These are phyloP conservation scores for Calyptommatus sinebrachiatus DNA, from an alignment of 2,113 vertebrate genomes.

Conservation along the genomic window DNA sequence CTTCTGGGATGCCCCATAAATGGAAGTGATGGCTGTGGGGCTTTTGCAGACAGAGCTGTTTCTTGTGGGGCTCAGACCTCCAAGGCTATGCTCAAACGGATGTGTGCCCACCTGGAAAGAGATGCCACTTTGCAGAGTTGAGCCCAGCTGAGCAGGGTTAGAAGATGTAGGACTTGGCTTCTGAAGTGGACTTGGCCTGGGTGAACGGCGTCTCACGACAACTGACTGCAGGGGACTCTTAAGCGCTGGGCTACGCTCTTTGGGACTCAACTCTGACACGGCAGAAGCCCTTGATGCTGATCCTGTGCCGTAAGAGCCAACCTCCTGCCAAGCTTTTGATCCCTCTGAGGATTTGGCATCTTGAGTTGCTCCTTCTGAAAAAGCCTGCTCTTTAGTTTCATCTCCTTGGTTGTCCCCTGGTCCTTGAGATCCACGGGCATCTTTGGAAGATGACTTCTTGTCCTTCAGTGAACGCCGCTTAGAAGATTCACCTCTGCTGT, in stretches of 20 bases:
- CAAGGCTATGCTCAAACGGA: conserved; percentile 74
- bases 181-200: conserved; percentile 74
- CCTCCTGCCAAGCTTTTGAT: conserved; percentile 75
- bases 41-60: conserved; percentile 82
- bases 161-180: conserved; percentile 75
- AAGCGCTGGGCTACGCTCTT: conserved; percentile 75
- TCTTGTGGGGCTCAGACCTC: conserved; percentile 76
- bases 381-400: conserved; percentile 72
- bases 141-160: conserved; percentile 72
- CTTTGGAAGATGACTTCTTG: conserved; percentile 80
- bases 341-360: conserved; percentile 71
- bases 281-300: conserved; percentile 66
- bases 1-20: conserved; percentile 71
- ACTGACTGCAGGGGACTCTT: conserved; percentile 79
- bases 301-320: conserved; percentile 72
- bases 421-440: conserved; percentile 69
- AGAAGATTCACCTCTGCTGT: conserved; percentile 76
- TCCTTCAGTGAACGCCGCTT: conserved; percentile 82
- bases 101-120: conserved; percentile 74
- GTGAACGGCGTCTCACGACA: conserved; percentile 73
- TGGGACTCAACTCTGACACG: conserved; percentile 73
- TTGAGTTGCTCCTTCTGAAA: conserved; percentile 66
- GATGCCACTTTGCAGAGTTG: conserved; percentile 63
- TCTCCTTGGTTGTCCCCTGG: conserved; percentile 75
- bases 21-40: conserved; percentile 69